phyloP scores from a whole-genome alignment of 2,113 vertebrate genomes.

The Corythornis vintsioides region DNA sequence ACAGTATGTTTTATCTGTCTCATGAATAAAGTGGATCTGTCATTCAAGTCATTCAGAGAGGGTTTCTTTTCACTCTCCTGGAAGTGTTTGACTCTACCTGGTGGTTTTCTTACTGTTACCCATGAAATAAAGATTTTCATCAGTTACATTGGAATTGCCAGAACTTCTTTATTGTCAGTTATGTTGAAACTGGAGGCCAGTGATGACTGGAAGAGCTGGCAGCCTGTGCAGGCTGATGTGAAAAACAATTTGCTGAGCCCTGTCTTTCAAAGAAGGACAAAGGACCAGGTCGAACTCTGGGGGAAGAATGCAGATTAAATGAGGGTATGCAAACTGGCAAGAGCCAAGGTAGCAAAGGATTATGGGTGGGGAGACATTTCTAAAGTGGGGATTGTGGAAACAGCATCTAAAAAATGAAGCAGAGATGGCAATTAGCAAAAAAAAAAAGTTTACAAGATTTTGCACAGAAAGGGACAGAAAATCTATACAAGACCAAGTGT shows the following conservation, averaged over 20 bases:
- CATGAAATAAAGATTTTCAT: conserved; percentile 38
- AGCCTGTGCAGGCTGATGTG: background rate
- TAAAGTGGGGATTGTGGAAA: background rate
- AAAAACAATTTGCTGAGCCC: background rate
- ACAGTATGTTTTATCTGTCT: background rate
- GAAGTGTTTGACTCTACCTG: conserved; percentile 20
- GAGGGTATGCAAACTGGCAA: background rate
- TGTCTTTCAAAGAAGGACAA: background rate
- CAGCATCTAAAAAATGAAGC: background rate
- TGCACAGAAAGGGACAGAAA: background rate
- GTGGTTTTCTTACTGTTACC: background rate
- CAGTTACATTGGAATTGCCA: background rate
- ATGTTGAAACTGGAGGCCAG: conserved; percentile 16
- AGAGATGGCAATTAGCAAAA: background rate
- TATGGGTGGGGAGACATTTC: background rate
- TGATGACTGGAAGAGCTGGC: background rate
- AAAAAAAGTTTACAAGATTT: background rate
- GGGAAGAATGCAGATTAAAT: background rate
- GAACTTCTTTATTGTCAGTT: background rate
- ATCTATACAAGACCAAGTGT: background rate
- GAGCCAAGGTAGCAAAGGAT: background rate
- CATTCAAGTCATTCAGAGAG: conserved; percentile 20
- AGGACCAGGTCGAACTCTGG: background rate
- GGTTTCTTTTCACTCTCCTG: conserved; percentile 37
- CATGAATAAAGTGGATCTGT: conserved; percentile 43